A percentile compares a stretch with the other conserved stretches of the same genome.
Evolutionary conservation across 2,113 vertebrate genomes (phyloP).

Genomic region (Paraplagusia blochii): DNA sequence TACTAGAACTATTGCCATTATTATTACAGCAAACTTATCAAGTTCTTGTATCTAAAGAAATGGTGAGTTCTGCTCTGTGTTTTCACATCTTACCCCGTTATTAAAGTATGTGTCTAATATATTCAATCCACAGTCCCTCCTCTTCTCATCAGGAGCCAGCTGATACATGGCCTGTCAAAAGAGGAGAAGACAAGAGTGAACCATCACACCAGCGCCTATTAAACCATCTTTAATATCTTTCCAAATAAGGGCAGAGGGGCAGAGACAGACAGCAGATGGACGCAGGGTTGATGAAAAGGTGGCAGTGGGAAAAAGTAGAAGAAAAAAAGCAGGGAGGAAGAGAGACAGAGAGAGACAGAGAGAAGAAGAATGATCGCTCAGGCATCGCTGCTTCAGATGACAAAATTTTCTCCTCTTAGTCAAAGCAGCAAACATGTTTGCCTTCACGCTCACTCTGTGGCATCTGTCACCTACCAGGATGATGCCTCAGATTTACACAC

Average conservation of each 20-base stretch:
- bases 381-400: background rate
- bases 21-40: too few species aligned
- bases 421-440: slow-evolving; percentile 6
- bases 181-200: slow-evolving; percentile 32
- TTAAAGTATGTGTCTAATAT: slow-evolving; percentile 84
- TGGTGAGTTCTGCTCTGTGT: background rate
- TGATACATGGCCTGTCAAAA: slow-evolving; percentile 82
- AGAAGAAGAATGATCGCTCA: background rate
- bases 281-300: background rate
- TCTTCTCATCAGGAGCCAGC: slow-evolving; percentile 84
- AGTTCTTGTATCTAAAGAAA: too few species aligned
- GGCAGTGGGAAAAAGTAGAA: slow-evolving; percentile 3
- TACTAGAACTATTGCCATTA: too few species aligned
- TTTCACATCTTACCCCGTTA: slow-evolving; percentile 76
- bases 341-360: slow-evolving; percentile 1
- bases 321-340: slow-evolving; percentile 3
- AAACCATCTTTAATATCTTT: slow-evolving; percentile 37
- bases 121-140: slow-evolving; percentile 78
- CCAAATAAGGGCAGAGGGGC: slow-evolving; percentile 40
- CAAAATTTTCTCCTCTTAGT: slow-evolving; percentile 9
- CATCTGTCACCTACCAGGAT: slow-evolving; percentile 8
- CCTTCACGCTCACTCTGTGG: slow-evolving; percentile 4
- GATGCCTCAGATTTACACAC: slow-evolving; percentile 18
- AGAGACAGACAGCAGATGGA: background rate
- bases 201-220: slow-evolving; percentile 16